A percentile compares a stretch with the other conserved stretches of the same genome.
Conservation (phyloP, 2,113 vertebrate species). For the Lophochroa leadbeateri region DNA sequence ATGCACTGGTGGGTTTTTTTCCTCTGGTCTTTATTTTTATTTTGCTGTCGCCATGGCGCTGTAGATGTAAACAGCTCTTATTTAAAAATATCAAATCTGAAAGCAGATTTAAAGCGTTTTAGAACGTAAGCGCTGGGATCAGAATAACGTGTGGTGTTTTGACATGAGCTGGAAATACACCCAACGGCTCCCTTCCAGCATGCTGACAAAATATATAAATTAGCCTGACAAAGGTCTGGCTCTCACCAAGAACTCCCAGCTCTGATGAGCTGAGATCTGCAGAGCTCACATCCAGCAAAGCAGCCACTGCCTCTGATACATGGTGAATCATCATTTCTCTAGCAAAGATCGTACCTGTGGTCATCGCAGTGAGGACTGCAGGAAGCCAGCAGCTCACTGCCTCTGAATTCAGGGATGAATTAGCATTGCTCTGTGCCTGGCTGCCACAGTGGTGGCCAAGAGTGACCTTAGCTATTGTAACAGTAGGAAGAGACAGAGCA, state of each 20-base stretch:
- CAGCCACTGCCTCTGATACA: neutral
- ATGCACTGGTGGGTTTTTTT: neutral
- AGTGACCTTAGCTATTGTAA: neutral
- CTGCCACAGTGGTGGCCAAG: neutral
- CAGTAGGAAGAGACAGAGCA: neutral
- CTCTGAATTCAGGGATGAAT: neutral
- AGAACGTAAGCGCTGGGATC: neutral
- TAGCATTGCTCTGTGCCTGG: neutral
- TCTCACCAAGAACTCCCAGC: slow-evolving; percentile 15
- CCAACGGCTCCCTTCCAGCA: slow-evolving; percentile 47
- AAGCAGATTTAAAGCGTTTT: slow-evolving; percentile 31
- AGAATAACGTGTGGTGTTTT: slow-evolving; percentile 48
- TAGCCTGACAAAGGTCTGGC: slow-evolving; percentile 35
- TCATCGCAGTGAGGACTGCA: neutral
- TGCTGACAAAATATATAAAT: slow-evolving; percentile 58
- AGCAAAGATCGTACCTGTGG: neutral
- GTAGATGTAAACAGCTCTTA: neutral
- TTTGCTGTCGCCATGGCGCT: neutral
- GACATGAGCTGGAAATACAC: slow-evolving; percentile 60
- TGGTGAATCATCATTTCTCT: neutral
- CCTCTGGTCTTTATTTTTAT: neutral
- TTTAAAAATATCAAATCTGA: slow-evolving; percentile 34
- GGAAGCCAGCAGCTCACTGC: neutral
- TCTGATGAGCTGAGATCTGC: neutral
- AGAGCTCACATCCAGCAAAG: neutral